Evolutionary conservation across 2,113 vertebrate genomes (phyloP).

Genomic region (Menidia beryllina): DNA sequence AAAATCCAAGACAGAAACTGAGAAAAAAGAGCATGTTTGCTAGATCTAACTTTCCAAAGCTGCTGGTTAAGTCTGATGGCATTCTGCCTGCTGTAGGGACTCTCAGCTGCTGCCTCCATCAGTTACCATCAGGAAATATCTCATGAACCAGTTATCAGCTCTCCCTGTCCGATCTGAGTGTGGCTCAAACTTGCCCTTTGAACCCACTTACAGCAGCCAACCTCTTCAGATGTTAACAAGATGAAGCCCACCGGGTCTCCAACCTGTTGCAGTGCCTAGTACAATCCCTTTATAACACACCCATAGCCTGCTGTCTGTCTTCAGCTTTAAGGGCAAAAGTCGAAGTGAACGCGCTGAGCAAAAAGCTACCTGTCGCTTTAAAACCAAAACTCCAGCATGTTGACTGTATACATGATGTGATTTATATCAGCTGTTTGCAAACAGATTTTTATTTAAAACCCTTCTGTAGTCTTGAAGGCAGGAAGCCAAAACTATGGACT

Average conservation of each 20-base stretch:
- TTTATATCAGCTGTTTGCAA: conserved; percentile 72
- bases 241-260: conserved; percentile 3
- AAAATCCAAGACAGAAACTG: no score
- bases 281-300: conserved; percentile 51
- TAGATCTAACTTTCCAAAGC: conserved; percentile 23
- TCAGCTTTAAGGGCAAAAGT: conserved; percentile 4
- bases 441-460: conserved; percentile 67
- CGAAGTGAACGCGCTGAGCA: conserved; percentile 2
- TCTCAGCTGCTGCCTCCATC: conserved; percentile 65
- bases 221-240: conserved; percentile 34
- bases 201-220: conserved; percentile 37
- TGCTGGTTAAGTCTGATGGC: conserved; percentile 43
- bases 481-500: conserved; percentile 45
- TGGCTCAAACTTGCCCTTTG: conserved; percentile 50
- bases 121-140: conserved; percentile 68
- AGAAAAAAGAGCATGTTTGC: not conserved
- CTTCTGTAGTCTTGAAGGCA: conserved; percentile 28
- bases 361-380: conserved; percentile 32
- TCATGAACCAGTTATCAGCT: conserved; percentile 67
- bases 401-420: conserved; percentile 63
- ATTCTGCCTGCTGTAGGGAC: conserved; percentile 32
- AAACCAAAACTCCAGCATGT: conserved; percentile 60
- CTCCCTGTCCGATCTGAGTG: conserved; percentile 51
- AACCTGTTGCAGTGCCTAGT: conserved; percentile 28
- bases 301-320: conserved; percentile 8